Evolutionary conservation across 2,113 vertebrate genomes (phyloP), one percentile per base, ranked within the genome.

Genomic region (Podocnemis expansa): DNA sequence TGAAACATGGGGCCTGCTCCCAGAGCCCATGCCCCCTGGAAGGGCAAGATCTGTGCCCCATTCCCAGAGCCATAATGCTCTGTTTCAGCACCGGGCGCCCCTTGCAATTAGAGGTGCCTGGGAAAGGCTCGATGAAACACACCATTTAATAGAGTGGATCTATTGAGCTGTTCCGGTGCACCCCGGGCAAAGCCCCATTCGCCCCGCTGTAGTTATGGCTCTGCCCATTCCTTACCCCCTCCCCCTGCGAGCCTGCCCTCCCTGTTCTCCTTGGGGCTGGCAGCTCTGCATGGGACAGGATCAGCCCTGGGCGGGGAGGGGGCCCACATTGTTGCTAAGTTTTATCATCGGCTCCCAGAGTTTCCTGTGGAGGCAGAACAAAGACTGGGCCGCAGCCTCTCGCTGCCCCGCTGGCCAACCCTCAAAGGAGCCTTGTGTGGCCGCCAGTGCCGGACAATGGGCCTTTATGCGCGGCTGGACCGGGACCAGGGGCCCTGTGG

Each of bases 351-450:
- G 78, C 79, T 54, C 79, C 79, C 47, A 27, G 84, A 78, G 84
- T 38, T 55, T 91, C 90, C 75, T 91, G 79, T 76, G 90, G 79
- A 87, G 79, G 54, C 24, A 67, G 90, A 82, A 91, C 84, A 91
- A 91, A 91, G 63, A 7, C 63, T n/a, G 87, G 90, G 67, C 84
- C 84, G 45, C 76, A 55, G 22, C 78, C n/a, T 47, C 54, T 17
- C 52, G 16, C 4, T 52, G 51, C 63, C 60, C 60, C 60, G 22
- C 89, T 79, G 43, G 49, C 67, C 47, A 78, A 52, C 38, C 7
- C 34, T 91, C 70, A 91, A 91, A 78, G 90, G 67, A 29, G 41
- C 12, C 80, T 87, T 91, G 90, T 91, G 87, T 10, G 51, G 31
- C 56, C 10, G 82, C 80, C 54, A 83, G 38, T 47, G 38, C 10